Conservation (phyloP, 1,140 invertebrate species). For the Anastatus disparis region DNA sequence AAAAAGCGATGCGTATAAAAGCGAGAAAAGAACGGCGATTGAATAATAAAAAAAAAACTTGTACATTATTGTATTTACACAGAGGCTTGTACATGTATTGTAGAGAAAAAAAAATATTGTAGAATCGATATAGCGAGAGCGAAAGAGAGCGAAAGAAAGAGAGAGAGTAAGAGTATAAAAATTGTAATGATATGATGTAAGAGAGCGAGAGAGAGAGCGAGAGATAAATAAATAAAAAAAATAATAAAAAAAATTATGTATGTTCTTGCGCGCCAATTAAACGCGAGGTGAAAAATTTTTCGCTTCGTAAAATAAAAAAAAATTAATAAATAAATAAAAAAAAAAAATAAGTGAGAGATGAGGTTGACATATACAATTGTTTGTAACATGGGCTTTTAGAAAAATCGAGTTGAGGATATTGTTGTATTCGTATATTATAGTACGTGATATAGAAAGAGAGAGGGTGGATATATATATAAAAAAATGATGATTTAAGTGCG, state of each 20-base stretch:
- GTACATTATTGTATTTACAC: conserved; percentile 65
- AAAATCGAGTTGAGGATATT: not conserved
- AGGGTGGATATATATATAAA: too few species aligned
- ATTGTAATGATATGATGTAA: conserved; percentile 4
- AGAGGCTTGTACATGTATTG: conserved; percentile 57
- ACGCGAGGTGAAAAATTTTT: conserved; percentile 25
- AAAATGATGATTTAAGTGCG: too few species aligned
- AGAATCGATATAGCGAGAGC: conserved; percentile 25
- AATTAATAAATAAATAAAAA: too few species aligned
- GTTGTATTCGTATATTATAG: too few species aligned
- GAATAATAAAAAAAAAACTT: conserved; percentile 53
- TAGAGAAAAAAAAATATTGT: conserved; percentile 48
- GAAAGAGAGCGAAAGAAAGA: conserved; percentile 13
- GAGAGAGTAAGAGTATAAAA: conserved; percentile 19
- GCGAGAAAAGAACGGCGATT: not conserved
- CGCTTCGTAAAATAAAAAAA: not conserved
- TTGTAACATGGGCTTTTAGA: not conserved
- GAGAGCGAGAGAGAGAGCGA: conserved; percentile 25
- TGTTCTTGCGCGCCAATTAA: conserved; percentile 25
- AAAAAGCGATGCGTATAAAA: not conserved
- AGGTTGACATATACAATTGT: not conserved
- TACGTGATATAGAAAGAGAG: too few species aligned
- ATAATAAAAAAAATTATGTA: not conserved
- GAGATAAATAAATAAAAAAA: too few species aligned
- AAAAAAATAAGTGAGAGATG: too few species aligned